Conservation (phyloP, 2,113 vertebrate species). For the Aleadryas rufinucha region DNA sequence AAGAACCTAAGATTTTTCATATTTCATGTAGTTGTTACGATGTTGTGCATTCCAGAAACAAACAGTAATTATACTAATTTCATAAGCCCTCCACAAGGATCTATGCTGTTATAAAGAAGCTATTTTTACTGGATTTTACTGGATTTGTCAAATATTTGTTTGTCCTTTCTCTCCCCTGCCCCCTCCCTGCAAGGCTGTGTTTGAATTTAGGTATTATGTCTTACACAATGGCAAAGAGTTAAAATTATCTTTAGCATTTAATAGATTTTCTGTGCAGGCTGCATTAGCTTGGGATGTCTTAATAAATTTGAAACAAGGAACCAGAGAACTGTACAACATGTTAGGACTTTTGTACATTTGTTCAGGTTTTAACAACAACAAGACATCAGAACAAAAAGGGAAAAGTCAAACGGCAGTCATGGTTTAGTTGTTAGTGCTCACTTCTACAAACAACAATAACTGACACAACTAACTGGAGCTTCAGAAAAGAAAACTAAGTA, state of each 20-base stretch:
- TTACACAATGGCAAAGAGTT: not conserved
- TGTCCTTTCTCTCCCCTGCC: rapidly evolving
- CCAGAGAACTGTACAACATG: not conserved
- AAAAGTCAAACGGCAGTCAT: not conserved
- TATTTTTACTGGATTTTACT: not conserved
- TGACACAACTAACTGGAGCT: not conserved
- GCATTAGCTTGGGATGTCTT: not conserved
- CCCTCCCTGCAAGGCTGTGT: not conserved
- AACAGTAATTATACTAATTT: not conserved
- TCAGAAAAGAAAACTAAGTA: not conserved
- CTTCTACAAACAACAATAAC: not conserved
- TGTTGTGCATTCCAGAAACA: not conserved
- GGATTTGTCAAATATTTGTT: not conserved
- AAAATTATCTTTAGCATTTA: not conserved
- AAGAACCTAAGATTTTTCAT: not conserved
- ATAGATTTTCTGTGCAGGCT: not conserved
- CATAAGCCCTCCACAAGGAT: not conserved
- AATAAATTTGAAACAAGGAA: not conserved
- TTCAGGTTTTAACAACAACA: not conserved
- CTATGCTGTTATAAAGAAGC: not conserved
- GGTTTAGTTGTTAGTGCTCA: not conserved
- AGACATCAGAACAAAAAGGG: not conserved
- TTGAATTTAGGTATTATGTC: not conserved
- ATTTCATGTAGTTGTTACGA: not conserved
- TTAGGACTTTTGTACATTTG: not conserved